Evolutionary conservation across 2,888 invertebrate genomes (phyloP).

Genomic region (Hirtodrosophila alboralis): DNA sequence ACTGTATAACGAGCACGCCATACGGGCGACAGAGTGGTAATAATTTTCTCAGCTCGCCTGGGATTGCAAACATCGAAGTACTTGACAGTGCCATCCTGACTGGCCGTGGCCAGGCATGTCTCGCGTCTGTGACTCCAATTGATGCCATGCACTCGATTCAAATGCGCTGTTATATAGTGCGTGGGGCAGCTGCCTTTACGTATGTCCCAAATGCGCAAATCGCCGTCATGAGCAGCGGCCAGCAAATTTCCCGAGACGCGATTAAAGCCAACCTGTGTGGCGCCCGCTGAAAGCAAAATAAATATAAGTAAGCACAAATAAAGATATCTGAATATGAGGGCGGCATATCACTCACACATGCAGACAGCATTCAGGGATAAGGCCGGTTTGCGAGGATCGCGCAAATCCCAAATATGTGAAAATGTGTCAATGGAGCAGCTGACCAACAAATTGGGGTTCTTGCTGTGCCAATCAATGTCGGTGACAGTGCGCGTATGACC

Average conservation of each 20-base stretch:
- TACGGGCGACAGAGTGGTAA: slow-evolving; percentile 92
- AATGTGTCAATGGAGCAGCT: slow-evolving; percentile 97
- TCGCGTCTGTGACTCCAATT: slow-evolving; percentile 96
- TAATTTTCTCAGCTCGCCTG: slow-evolving; percentile 91
- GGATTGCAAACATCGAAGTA: slow-evolving; percentile 96
- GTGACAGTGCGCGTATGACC: slow-evolving; percentile 94
- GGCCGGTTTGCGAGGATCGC: slow-evolving; percentile 93
- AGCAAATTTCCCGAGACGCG: slow-evolving; percentile 92
- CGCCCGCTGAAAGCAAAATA: slow-evolving; percentile 89
- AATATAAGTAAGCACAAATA: neutral
- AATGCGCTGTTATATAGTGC: slow-evolving; percentile 96
- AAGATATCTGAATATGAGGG: neutral
- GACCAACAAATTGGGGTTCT: slow-evolving; percentile 90
- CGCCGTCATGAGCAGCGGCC: slow-evolving; percentile 98
- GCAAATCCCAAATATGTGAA: slow-evolving; percentile 96
- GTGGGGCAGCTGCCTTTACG: slow-evolving; percentile 93
- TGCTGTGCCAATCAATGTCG: slow-evolving; percentile 95
- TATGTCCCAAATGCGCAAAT: slow-evolving; percentile 97
- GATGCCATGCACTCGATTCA: slow-evolving; percentile 93
- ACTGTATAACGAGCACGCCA: slow-evolving; percentile 96
- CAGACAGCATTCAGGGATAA: slow-evolving; percentile 95
- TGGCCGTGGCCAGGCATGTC: slow-evolving; percentile 94
- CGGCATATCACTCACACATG: slow-evolving; percentile 84
- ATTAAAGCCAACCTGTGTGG: slow-evolving; percentile 97
- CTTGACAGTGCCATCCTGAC: slow-evolving; percentile 97